Percentiles rank a stretch among this genome's conserved stretches.
Conservation (phyloP, 2,113 vertebrate genomes). For the Coryphaenoides rupestris region DNA sequence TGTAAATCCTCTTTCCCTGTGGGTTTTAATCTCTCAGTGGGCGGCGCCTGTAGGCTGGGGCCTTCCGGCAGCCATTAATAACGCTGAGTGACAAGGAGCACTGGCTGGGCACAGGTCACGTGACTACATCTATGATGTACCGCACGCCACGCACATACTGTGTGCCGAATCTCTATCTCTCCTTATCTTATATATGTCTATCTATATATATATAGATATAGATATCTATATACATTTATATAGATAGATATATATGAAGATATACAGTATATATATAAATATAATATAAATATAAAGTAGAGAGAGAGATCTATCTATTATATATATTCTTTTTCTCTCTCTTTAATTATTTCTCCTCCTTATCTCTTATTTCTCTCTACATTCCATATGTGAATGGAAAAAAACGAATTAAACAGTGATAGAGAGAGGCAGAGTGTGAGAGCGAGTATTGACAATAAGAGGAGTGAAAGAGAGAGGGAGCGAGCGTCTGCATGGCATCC, state of each 20-base stretch:
- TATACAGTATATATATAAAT: neutral
- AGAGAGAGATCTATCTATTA: neutral
- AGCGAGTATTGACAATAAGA: neutral
- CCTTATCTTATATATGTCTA: neutral
- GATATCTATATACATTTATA: neutral
- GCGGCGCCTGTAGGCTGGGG: slow-evolving; percentile 44
- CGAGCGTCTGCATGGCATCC: neutral
- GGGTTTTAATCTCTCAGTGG: slow-evolving; percentile 61
- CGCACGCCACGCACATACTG: neutral
- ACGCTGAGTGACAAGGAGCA: slow-evolving; percentile 30
- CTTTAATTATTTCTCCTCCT: neutral
- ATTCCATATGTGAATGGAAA: neutral
- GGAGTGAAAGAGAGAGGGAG: neutral
- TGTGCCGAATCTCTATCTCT: neutral
- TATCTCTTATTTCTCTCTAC: neutral
- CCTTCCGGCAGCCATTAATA: slow-evolving; percentile 51
- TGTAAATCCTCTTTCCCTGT: slow-evolving; percentile 66
- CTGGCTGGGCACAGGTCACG: slow-evolving; percentile 27
- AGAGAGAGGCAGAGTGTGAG: slow-evolving; percentile 3
- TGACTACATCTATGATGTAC: slow-evolving; percentile 7
- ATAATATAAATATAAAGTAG: too few relatives aligned
- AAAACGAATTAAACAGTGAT: neutral
- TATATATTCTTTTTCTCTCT: neutral
- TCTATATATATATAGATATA: neutral
- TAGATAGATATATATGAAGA: slow-evolving; percentile 2